Evolutionary conservation across 2,888 invertebrate species (phyloP).

Genomic region (Stenichneumon culpator): DNA sequence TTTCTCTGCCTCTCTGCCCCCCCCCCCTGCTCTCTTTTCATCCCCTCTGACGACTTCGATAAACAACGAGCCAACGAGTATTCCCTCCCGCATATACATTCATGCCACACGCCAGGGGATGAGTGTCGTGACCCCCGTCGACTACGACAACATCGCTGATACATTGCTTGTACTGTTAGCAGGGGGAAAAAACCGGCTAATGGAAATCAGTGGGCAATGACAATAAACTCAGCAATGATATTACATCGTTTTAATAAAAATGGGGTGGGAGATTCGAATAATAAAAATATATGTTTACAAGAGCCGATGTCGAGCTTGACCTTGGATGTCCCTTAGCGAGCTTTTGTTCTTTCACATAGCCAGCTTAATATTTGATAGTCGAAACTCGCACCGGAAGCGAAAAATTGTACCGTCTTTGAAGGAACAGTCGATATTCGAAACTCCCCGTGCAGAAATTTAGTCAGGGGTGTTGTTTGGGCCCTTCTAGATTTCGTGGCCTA

Average conservation of each 20-base stretch:
- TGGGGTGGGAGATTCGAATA: too few species aligned
- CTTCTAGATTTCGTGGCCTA: too few species aligned
- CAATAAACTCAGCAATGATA: neutral
- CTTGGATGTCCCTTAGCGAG: too few species aligned
- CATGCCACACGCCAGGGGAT: conserved; percentile 16
- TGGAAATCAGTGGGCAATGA: conserved; percentile 10
- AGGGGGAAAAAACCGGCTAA: neutral
- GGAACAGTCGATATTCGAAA: too few species aligned
- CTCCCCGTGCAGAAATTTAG: too few species aligned
- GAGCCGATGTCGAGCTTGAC: too few species aligned
- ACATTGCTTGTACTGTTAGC: neutral
- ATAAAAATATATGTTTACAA: neutral
- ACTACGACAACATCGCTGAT: conserved; percentile 6
- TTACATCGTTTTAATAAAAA: neutral
- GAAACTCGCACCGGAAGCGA: too few species aligned
- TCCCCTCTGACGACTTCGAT: conserved; percentile 49
- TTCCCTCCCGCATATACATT: conserved; percentile 12
- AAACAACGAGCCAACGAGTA: conserved; percentile 63
- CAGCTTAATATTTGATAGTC: too few species aligned
- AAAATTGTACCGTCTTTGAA: too few species aligned
- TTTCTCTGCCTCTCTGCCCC: conserved; percentile 59
- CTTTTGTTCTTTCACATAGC: too few species aligned
- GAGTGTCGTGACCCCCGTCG: conserved; percentile 1
- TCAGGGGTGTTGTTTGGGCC: too few species aligned
- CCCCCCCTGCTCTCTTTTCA: neutral